Percentiles rank a stretch among this genome's conserved stretches.
These are phyloP conservation scores for Cyprinella venusta DNA, from an alignment of 2,797 vertebrate genomes.

Conservation along the genomic window DNA sequence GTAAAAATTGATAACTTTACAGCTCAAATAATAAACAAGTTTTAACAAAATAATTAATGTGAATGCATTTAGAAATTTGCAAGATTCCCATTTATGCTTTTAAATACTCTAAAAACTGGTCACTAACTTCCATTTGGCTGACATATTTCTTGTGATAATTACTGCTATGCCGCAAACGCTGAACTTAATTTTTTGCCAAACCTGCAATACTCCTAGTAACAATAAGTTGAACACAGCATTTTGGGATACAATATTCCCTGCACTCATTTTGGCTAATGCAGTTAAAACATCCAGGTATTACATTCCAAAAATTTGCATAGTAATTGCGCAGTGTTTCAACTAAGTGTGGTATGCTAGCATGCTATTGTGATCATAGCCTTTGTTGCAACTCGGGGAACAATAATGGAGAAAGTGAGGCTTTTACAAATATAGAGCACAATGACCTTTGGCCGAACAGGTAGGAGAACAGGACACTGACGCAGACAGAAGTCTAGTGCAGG, in stretches of 20 bases:
- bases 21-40: neutral
- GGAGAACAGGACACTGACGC: slow-evolving; percentile 65
- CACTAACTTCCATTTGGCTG: neutral
- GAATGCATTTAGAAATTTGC: neutral
- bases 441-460: slow-evolving; percentile 69
- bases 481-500: slow-evolving; percentile 69
- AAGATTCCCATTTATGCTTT: neutral
- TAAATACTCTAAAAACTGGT: neutral
- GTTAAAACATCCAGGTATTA: neutral
- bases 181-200: neutral
- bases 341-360: neutral
- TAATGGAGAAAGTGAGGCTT: slow-evolving; percentile 66
- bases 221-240: neutral
- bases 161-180: neutral
- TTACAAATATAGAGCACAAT: slow-evolving; percentile 75
- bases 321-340: neutral
- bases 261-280: neutral
- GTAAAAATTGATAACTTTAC: neutral
- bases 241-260: neutral
- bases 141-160: neutral
- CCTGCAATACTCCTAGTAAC: neutral
- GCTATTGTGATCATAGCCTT: neutral
- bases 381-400: slow-evolving; percentile 53
- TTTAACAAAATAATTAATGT: neutral
- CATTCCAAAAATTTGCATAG: neutral